A percentile compares a stretch with the other conserved stretches of the same genome.
These are phyloP conservation scores for Pipra filicauda DNA, from an alignment of 2,113 vertebrate genomes.

Conservation along the genomic window DNA sequence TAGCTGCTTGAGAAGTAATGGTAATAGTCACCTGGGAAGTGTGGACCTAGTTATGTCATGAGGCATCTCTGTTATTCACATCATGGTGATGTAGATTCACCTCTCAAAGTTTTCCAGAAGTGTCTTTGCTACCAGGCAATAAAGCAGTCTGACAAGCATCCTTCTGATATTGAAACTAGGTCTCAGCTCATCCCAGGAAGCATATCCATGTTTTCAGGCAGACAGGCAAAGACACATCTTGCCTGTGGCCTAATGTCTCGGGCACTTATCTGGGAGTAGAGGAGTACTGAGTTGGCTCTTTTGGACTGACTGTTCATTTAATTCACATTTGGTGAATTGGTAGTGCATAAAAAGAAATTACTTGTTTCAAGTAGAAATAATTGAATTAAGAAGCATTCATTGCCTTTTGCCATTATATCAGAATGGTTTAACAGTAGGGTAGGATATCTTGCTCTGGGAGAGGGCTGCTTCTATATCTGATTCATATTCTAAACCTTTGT, in stretches of 20 bases:
- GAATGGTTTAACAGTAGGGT: background rate
- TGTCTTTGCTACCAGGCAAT: background rate
- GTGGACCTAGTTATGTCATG: background rate
- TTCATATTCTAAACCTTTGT: background rate
- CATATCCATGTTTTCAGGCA: background rate
- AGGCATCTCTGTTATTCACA: background rate
- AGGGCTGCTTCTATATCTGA: background rate
- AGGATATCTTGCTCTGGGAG: background rate
- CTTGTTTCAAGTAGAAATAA: background rate
- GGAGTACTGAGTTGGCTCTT: background rate
- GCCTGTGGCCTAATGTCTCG: background rate
- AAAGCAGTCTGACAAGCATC: background rate
- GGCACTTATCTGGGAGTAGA: background rate
- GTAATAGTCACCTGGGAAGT: background rate
- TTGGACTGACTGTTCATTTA: background rate
- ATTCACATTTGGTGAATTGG: background rate
- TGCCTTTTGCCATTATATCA: background rate
- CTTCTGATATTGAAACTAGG: background rate
- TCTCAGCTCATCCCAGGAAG: accelerated
- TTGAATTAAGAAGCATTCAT: background rate
- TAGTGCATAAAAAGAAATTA: background rate
- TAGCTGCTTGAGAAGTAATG: background rate
- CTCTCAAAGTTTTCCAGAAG: background rate
- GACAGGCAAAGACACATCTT: background rate
- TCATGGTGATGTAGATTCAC: accelerated